phyloP scores from a whole-genome alignment of 2,113 vertebrate species.

The Salminus brasiliensis region DNA sequence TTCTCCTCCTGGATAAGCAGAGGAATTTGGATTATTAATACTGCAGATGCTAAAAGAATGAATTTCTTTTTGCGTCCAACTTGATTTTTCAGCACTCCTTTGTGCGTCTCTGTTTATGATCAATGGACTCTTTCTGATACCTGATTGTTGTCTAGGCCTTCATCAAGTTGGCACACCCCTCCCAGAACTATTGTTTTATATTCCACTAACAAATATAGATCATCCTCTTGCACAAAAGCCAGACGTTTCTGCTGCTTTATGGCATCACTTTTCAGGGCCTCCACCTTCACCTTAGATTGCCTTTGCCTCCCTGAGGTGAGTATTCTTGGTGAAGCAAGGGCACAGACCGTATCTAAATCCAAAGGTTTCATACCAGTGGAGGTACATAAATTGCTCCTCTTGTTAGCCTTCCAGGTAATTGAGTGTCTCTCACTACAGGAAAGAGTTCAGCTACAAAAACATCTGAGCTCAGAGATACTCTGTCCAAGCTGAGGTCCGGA shows the following conservation, averaged over 20 bases:
- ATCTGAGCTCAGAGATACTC: background rate
- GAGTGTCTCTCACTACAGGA: slow-evolving; percentile 10
- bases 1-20: slow-evolving; percentile 53
- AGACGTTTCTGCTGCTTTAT: slow-evolving; percentile 65
- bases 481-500: background rate
- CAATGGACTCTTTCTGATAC: slow-evolving; percentile 62
- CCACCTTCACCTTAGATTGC: slow-evolving; percentile 62
- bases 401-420: slow-evolving; percentile 19
- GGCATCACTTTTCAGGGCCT: slow-evolving; percentile 44
- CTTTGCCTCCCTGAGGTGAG: slow-evolving; percentile 49
- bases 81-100: slow-evolving; percentile 50
- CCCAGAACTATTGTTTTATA: slow-evolving; percentile 65
- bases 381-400: slow-evolving; percentile 34
- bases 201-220: slow-evolving; percentile 63
- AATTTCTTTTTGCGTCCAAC: slow-evolving; percentile 57
- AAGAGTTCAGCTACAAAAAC: background rate
- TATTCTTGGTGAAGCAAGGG: slow-evolving; percentile 37
- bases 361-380: slow-evolving; percentile 13
- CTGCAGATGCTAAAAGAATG: slow-evolving; percentile 50
- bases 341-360: slow-evolving; percentile 24
- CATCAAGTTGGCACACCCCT: slow-evolving; percentile 57
- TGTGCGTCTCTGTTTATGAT: slow-evolving; percentile 66
- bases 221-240: slow-evolving; percentile 59
- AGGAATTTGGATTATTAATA: slow-evolving; percentile 57
- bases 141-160: slow-evolving; percentile 57